Percentiles rank a stretch among this genome's conserved stretches.
These are phyloP conservation scores for Nebria brevicollis DNA, from an alignment of 2,888 invertebrate species.

Conservation along the genomic window DNA sequence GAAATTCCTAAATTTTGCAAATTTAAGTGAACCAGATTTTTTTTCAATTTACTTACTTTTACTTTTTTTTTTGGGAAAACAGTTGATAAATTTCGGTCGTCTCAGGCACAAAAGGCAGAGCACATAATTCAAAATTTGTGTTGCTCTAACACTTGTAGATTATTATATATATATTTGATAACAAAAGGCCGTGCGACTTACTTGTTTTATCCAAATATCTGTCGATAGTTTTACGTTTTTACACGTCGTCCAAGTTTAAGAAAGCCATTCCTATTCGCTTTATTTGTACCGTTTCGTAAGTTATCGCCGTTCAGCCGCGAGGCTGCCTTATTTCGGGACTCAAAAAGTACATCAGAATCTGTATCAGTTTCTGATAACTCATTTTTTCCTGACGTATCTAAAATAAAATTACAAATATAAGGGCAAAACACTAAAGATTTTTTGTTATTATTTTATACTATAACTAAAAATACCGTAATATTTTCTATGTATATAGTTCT, in stretches of 20 bases:
- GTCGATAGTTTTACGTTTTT: slow-evolving; percentile 63
- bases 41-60: background rate
- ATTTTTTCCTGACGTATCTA: slow-evolving; percentile 72
- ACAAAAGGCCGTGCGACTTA: slow-evolving; percentile 17
- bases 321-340: slow-evolving; percentile 72
- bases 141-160: background rate
- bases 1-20: background rate
- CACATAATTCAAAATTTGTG: slow-evolving; percentile 30
- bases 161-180: slow-evolving; percentile 6
- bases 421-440: too few relatives aligned
- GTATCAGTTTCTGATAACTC: slow-evolving; percentile 82
- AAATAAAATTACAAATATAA: slow-evolving; percentile 53
- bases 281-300: slow-evolving; percentile 68
- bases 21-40: background rate
- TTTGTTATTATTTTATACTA: too few relatives aligned
- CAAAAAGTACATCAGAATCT: slow-evolving; percentile 87
- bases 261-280: slow-evolving; percentile 67
- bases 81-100: slow-evolving; percentile 22
- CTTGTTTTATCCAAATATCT: background rate
- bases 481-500: too few relatives aligned
- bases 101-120: slow-evolving; percentile 44
- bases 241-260: slow-evolving; percentile 65
- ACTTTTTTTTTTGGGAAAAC: background rate
- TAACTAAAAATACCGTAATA: too few relatives aligned
- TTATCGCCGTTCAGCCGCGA: slow-evolving; percentile 64